Evolutionary conservation across 2,888 invertebrate genomes (phyloP).

Genomic region (Mesorhabditis sp.): DNA sequence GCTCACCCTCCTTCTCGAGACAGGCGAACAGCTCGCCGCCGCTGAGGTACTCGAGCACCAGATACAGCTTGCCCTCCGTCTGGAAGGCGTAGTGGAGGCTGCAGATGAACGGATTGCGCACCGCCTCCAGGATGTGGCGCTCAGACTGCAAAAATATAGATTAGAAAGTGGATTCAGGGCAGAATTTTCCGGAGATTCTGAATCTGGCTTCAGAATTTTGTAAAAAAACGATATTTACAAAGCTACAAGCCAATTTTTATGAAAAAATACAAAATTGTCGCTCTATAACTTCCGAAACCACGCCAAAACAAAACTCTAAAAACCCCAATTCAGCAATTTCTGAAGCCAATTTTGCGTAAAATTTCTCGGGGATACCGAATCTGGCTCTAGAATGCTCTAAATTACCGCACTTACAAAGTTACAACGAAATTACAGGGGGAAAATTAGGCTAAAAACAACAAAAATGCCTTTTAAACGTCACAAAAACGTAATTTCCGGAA

Average conservation of each 20-base stretch:
- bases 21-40: conserved; percentile 99
- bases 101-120: conserved; percentile 96
- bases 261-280: background rate
- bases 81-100: conserved; percentile 99
- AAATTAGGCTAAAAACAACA: no score
- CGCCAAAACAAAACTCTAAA: no score
- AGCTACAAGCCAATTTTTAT: background rate
- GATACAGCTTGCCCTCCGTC: conserved; percentile 96
- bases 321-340: no score
- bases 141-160: conserved; percentile 69
- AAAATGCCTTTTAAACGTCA: no score
- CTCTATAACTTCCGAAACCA: background rate
- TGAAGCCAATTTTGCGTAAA: background rate
- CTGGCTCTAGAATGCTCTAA: background rate
- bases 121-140: conserved; percentile 96
- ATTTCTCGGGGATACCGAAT: background rate
- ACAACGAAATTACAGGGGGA: no score
- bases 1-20: conserved; percentile 81
- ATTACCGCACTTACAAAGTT: no score
- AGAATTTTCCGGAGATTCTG: background rate
- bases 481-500: no score
- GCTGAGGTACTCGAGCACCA: conserved; percentile 96
- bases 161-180: background rate
- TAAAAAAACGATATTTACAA: background rate
- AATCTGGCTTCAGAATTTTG: background rate